Conservation (phyloP, 2,797 vertebrate species). For the Notoglanidium macrostoma region DNA sequence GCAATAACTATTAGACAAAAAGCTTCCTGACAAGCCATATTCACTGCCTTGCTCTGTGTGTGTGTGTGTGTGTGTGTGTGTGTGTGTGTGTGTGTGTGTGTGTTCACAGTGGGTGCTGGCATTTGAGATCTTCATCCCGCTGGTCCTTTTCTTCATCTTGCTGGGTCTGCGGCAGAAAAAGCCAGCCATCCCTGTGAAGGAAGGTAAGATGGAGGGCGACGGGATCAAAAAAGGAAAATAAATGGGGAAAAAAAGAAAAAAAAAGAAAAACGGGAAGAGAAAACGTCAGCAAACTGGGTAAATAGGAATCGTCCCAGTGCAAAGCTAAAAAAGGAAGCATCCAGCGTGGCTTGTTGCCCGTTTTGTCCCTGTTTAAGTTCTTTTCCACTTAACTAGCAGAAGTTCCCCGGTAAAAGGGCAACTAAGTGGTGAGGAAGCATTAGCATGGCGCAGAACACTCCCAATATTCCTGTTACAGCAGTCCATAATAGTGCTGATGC, state of each 20-base stretch:
- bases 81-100: conserved; percentile 29
- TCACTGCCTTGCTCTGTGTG: conserved; percentile 19
- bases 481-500: conserved; percentile 28
- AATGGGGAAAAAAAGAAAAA: not conserved
- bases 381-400: not conserved
- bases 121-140: conserved; percentile 95
- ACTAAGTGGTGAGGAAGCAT: not conserved
- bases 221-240: too few relatives aligned
- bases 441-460: not conserved
- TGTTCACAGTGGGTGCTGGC: conserved; percentile 89
- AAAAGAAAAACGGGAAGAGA: not conserved
- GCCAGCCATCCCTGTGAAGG: conserved; percentile 92
- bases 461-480: not conserved
- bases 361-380: too few relatives aligned
- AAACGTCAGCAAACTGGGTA: not conserved
- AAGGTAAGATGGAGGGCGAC: conserved; percentile 79
- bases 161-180: conserved; percentile 94
- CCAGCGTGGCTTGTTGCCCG: not conserved
- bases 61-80: conserved; percentile 12
- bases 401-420: not conserved
- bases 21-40: not conserved
- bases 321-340: not conserved
- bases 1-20: not conserved
- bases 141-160: conserved; percentile 96
- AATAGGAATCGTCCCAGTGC: not conserved